phyloP scores from a whole-genome alignment of 1,140 invertebrate genomes.

The Geopemphigus sp. region DNA sequence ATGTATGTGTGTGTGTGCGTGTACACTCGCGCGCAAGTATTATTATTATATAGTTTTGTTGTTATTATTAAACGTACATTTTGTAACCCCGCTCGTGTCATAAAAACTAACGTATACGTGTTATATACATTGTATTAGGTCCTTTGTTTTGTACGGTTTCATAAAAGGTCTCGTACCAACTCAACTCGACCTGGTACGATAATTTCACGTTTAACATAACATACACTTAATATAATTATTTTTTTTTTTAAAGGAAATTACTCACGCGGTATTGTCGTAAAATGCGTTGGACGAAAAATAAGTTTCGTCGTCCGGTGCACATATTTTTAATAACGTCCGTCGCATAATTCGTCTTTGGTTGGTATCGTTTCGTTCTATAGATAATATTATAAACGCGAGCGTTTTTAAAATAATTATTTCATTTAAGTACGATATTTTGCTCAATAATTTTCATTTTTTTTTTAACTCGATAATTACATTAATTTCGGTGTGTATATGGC shows the following conservation, averaged over 20 bases:
- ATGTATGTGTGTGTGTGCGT: not conserved
- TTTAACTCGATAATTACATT: not conserved
- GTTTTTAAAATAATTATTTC: conserved; percentile 6
- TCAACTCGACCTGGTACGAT: not conserved
- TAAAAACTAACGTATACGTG: not conserved
- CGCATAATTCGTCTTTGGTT: not conserved
- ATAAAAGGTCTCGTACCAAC: not conserved
- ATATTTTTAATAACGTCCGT: no score
- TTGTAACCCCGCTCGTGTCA: conserved; percentile 16
- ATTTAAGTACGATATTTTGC: conserved; percentile 42
- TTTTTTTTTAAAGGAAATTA: no score
- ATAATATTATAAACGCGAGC: not conserved
- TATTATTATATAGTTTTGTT: conserved; percentile 3
- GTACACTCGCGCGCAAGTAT: not conserved
- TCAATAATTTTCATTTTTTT: conserved; percentile 24
- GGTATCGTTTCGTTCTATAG: conserved; percentile 5
- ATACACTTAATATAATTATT: conserved; percentile 11
- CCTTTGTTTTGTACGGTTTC: conserved; percentile 1
- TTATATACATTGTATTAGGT: not conserved
- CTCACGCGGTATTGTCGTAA: not conserved
- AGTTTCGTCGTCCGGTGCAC: not conserved
- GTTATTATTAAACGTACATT: conserved; percentile 1
- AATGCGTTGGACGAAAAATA: not conserved
- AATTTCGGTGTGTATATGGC: not conserved
- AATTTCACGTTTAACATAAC: not conserved